A percentile compares a stretch with the other conserved stretches of the same genome.
phyloP scores from a whole-genome alignment of 1,140 invertebrate genomes.

The Cyclina sinensis region DNA sequence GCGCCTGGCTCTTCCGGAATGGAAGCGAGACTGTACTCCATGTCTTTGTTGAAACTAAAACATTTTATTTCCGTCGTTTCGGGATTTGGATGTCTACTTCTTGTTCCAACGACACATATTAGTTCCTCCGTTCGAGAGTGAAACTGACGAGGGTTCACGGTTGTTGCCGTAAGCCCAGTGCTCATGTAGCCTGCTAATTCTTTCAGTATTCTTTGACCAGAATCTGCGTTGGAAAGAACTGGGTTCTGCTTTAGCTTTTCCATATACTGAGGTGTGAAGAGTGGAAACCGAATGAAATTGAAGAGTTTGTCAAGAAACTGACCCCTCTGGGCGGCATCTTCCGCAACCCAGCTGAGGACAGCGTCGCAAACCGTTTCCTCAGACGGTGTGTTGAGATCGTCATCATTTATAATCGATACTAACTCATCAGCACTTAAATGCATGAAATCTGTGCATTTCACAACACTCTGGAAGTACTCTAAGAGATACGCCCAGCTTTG shows the following conservation, averaged over 20 bases:
- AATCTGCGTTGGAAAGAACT: slow-evolving; percentile 89
- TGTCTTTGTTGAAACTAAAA: slow-evolving; percentile 51
- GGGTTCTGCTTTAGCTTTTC: slow-evolving; percentile 88
- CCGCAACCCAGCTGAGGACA: slow-evolving; percentile 98
- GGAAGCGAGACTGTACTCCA: slow-evolving; percentile 44
- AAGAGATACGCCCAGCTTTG: slow-evolving; percentile 88
- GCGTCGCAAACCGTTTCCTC: slow-evolving; percentile 97
- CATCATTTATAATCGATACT: slow-evolving; percentile 97
- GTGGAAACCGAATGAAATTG: slow-evolving; percentile 90
- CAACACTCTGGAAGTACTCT: slow-evolving; percentile 87
- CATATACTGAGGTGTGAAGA: slow-evolving; percentile 93
- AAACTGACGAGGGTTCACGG: slow-evolving; percentile 21
- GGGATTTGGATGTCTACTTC: slow-evolving; percentile 57
- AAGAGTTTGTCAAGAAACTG: slow-evolving; percentile 93
- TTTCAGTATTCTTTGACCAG: slow-evolving; percentile 90
- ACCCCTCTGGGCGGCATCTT: slow-evolving; percentile 95
- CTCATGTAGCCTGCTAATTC: slow-evolving; percentile 82
- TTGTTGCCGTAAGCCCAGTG: background rate
- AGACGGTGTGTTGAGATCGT: slow-evolving; percentile 97
- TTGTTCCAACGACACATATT: slow-evolving; percentile 56
- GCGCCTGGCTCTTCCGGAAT: slow-evolving; percentile 61
- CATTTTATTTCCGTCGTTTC: slow-evolving; percentile 62
- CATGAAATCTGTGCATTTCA: slow-evolving; percentile 98
- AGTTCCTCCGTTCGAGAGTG: slow-evolving; percentile 48
- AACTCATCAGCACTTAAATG: slow-evolving; percentile 96